Conservation (phyloP, 2,797 vertebrate species). For the Platalea minor region DNA sequence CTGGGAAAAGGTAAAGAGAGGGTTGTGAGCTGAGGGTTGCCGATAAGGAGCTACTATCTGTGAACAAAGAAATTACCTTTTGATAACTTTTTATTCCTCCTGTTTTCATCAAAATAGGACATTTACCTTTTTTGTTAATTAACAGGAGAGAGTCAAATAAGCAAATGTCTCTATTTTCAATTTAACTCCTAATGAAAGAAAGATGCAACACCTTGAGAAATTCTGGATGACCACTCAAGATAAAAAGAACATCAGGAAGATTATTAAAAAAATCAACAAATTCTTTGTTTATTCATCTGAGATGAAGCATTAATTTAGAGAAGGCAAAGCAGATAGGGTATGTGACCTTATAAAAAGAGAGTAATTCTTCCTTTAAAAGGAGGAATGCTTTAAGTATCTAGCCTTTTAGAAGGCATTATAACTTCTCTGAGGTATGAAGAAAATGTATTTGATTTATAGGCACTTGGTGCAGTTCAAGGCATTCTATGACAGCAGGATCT, state of each 20-base stretch:
- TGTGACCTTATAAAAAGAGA: background rate
- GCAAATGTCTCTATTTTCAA: background rate
- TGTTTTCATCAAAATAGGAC: background rate
- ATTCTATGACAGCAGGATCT: background rate
- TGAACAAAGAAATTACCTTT: background rate
- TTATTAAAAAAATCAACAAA: background rate
- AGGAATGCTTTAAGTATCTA: background rate
- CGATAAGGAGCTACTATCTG: background rate
- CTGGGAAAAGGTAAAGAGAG: background rate
- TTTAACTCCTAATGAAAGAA: background rate
- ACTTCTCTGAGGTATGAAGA: background rate
- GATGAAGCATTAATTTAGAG: background rate
- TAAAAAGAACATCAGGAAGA: background rate
- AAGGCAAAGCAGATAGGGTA: background rate
- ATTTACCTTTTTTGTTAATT: background rate
- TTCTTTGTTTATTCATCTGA: background rate
- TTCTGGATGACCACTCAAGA: background rate
- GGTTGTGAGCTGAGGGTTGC: too few relatives aligned
- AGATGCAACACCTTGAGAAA: background rate
- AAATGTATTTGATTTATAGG: background rate
- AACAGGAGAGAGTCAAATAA: background rate
- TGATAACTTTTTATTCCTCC: background rate
- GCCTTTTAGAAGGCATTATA: background rate
- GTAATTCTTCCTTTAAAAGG: background rate
- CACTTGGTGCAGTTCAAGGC: slow-evolving; percentile 3